Conservation (phyloP, 2,888 invertebrate genomes). For the Eupelmus urozonus region DNA sequence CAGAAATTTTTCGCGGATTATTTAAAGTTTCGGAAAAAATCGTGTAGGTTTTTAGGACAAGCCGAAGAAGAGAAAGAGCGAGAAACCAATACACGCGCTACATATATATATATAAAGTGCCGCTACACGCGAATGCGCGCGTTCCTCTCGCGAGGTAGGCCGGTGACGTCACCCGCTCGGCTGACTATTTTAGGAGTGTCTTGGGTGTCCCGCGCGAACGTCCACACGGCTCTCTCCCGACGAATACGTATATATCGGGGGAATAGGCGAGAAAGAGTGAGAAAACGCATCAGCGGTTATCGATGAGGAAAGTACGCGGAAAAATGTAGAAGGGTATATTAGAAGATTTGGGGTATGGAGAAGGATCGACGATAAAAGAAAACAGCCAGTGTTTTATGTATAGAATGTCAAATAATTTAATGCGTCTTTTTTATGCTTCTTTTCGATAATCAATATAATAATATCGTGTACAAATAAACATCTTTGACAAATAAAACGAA, state of each 20-base stretch:
- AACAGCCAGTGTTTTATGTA: constrained; percentile 46
- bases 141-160: constrained; percentile 63
- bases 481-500: constrained; percentile 24
- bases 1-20: constrained; percentile 42
- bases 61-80: background rate
- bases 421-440: constrained; percentile 41
- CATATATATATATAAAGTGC: constrained; percentile 34
- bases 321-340: constrained; percentile 8
- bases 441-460: constrained; percentile 10
- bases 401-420: constrained; percentile 61
- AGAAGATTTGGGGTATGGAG: constrained; percentile 4
- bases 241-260: constrained; percentile 65
- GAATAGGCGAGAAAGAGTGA: constrained; percentile 46
- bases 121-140: constrained; percentile 28
- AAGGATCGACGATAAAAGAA: constrained; percentile 47
- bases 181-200: constrained; percentile 76
- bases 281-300: constrained; percentile 6
- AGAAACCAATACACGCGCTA: background rate
- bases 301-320: constrained; percentile 24
- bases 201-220: constrained; percentile 59
- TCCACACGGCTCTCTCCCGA: constrained; percentile 42
- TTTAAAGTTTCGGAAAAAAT: constrained; percentile 51
- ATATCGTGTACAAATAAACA: constrained; percentile 49
- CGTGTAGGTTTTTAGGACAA: constrained; percentile 47
- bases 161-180: constrained; percentile 72